These are phyloP conservation scores for Lanistes nyassanus DNA, from an alignment of 1,140 invertebrate species.

Conservation along the genomic window DNA sequence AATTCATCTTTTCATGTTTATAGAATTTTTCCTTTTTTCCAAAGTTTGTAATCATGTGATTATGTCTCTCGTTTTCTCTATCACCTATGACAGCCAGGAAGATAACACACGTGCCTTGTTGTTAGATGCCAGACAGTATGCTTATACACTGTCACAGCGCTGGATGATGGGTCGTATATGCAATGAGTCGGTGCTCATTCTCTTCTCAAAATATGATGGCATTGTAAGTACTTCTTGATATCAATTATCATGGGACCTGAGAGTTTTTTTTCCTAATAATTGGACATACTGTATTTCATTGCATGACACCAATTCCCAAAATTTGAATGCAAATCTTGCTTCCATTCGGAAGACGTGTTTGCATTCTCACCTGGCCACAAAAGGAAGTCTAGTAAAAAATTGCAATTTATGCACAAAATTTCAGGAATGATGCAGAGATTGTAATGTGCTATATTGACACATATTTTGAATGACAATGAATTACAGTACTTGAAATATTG, in stretches of 20 bases:
- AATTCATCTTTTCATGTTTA: too few relatives aligned
- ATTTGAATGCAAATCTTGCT: neutral
- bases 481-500: too few relatives aligned
- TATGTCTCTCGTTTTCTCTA: too few relatives aligned
- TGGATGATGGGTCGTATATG: constrained; percentile 31
- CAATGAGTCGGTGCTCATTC: constrained; percentile 33
- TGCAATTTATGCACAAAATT: too few relatives aligned
- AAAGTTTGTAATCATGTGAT: too few relatives aligned
- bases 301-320: too few relatives aligned
- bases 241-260: too few relatives aligned
- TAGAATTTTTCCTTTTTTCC: too few relatives aligned
- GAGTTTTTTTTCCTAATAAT: too few relatives aligned
- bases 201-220: constrained; percentile 32
- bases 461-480: neutral
- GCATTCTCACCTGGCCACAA: neutral
- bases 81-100: neutral
- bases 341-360: neutral
- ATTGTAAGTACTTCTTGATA: constrained; percentile 22
- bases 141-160: constrained; percentile 27
- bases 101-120: constrained; percentile 2
- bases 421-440: too few relatives aligned
- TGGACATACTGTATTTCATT: too few relatives aligned
- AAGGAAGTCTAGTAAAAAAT: neutral
- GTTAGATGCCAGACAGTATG: constrained; percentile 26
- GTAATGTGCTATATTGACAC: neutral